Evolutionary conservation across 2,888 invertebrate genomes (phyloP).

Genomic region (Ormyrus nitidulus): DNA sequence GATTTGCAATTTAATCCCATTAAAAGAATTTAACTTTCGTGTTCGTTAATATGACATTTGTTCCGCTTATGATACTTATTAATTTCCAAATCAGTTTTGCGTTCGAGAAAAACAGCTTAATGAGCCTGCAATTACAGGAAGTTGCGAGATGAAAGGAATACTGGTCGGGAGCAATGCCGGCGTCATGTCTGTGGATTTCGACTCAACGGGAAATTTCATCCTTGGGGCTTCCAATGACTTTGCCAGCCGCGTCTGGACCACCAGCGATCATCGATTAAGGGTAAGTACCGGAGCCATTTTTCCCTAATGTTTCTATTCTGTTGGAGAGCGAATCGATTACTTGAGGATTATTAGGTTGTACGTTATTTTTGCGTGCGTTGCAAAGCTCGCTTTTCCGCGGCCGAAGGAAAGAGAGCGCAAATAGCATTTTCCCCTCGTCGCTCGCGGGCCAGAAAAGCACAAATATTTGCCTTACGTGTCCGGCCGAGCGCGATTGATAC

Average conservation of each 20-base stretch:
- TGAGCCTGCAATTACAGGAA: conserved; percentile 76
- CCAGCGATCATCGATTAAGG: conserved; percentile 92
- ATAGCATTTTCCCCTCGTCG: conserved; percentile 3
- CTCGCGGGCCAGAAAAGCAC: conserved; percentile 14
- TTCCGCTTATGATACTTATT: too few relatives aligned
- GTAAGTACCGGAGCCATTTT: conserved; percentile 78
- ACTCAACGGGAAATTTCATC: conserved; percentile 90
- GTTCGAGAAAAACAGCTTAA: background rate
- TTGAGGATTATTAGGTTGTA: too few relatives aligned
- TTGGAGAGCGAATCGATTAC: too few relatives aligned
- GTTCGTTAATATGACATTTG: too few relatives aligned
- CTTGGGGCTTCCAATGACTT: conserved; percentile 97
- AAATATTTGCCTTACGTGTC: conserved; percentile 58
- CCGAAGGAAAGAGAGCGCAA: background rate
- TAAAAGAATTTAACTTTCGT: too few relatives aligned
- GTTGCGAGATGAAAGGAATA: conserved; percentile 84
- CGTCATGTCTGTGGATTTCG: conserved; percentile 97
- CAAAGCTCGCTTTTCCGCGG: too few relatives aligned
- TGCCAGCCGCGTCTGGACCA: conserved; percentile 97
- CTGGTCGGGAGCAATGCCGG: conserved; percentile 96
- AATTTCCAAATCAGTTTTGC: too few relatives aligned
- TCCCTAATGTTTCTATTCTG: background rate
- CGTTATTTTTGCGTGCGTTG: too few relatives aligned
- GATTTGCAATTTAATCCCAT: too few relatives aligned
- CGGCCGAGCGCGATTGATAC: conserved; percentile 14